Evolutionary conservation across 2,113 vertebrate species (phyloP), one percentile per base, ranked within the genome.

Genomic region (Phrynosoma blainvillii): DNA sequence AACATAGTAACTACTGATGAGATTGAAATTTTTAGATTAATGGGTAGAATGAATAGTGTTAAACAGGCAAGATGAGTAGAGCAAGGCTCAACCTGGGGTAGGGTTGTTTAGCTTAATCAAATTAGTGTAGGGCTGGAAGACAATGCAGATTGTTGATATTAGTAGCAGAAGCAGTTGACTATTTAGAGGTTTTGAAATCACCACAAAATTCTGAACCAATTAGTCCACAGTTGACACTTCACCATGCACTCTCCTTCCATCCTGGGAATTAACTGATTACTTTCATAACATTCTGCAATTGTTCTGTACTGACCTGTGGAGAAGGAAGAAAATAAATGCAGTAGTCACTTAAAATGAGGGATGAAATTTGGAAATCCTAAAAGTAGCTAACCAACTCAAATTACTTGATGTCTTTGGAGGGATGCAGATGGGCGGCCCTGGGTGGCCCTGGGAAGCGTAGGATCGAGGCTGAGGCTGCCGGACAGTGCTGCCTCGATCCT

Each of bases 371-470:
- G 76, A 90, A 87, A 91, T 82, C 84, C 89, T 87, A 89, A 90
- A 95, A 84, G 82, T 90, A 93, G 91, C 79, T 93, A 87, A 92
- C 92, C 85, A 10, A 0, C 78, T 92, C 91, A 94, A 94, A 90
- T 91, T 95, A 93, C 94, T 93, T 95, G 93, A 96, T 94, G 89
- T 95, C 93, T 36, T 36, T 36, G 36, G 36, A 36, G 36, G 36
- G 36, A 36, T 36, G 36, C 36, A 36, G 36, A 36, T 36, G 36
- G 36, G 36, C 36, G 36, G 2, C 36, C 36, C 36, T 2, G 36
- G 2, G 36, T 36, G 36, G 36, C 36, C 36, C 36, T 36, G 36
- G 36, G 36, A 36, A 36, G 36, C 36, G 2, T 36, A 36, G 36
- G 36, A 36, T 36, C 36, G 2, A 36, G 36, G 36, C 36, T 2